phyloP scores from a whole-genome alignment of 1,140 invertebrate species.

The Platyscapa corneri region DNA sequence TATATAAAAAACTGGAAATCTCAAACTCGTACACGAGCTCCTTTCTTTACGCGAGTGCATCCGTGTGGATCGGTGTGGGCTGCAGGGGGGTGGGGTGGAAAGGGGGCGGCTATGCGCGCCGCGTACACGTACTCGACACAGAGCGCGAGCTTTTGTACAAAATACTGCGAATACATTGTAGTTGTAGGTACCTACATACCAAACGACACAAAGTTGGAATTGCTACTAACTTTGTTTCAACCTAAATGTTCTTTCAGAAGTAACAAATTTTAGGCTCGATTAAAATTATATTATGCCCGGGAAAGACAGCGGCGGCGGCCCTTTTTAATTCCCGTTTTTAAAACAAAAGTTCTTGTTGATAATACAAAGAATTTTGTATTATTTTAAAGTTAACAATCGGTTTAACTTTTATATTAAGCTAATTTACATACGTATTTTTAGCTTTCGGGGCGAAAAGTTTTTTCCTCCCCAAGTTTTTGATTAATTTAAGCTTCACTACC shows the following conservation, averaged over 20 bases:
- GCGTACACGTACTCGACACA: no score
- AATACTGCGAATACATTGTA: background rate
- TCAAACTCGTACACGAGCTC: background rate
- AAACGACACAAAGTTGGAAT: background rate
- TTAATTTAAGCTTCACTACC: no score
- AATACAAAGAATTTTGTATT: background rate
- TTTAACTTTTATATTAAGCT: background rate
- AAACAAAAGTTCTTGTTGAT: background rate
- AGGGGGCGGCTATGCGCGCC: no score
- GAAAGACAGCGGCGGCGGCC: no score
- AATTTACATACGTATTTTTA: no score
- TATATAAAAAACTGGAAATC: background rate
- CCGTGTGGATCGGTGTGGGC: no score
- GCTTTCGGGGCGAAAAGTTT: no score
- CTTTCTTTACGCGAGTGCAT: background rate
- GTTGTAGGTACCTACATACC: background rate
- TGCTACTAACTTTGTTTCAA: background rate
- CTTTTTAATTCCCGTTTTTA: background rate
- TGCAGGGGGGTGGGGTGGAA: no score
- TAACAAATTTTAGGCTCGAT: background rate
- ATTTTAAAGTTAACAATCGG: background rate
- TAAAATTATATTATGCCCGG: background rate
- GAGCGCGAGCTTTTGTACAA: background rate
- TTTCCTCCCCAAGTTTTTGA: no score
- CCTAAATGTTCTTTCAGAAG: background rate